phyloP scores from a whole-genome alignment of 1,140 invertebrate species.

The Euwallacea fornicatus region DNA sequence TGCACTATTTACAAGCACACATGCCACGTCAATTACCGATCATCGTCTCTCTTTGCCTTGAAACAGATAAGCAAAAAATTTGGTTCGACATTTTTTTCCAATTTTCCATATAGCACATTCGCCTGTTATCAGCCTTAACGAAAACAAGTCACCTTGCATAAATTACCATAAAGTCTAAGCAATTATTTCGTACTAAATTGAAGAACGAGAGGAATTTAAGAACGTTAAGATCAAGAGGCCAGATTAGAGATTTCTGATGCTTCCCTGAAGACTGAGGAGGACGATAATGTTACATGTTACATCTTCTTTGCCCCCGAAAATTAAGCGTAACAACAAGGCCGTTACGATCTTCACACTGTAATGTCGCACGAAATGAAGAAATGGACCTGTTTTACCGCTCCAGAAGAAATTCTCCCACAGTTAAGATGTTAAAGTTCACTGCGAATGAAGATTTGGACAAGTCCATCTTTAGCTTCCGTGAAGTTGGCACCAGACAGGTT shows the following conservation, averaged over 20 bases:
- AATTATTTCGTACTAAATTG: conserved; percentile 5
- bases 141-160: conserved; percentile 33
- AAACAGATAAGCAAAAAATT: conserved; percentile 35
- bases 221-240: neutral
- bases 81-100: conserved; percentile 17
- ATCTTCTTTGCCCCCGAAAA: conserved; percentile 8
- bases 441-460: too few species aligned
- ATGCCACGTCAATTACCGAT: conserved; percentile 22
- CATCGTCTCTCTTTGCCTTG: conserved; percentile 28
- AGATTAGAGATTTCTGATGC: neutral
- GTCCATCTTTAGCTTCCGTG: too few species aligned
- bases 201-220: neutral
- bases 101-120: conserved; percentile 16
- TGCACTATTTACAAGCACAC: neutral
- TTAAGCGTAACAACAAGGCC: conserved; percentile 25
- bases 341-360: conserved; percentile 29
- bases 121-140: conserved; percentile 6
- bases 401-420: conserved; percentile 35
- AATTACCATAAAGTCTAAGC: conserved; percentile 17
- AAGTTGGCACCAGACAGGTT: too few species aligned
- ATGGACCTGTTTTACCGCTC: conserved; percentile 34
- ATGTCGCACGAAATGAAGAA: conserved; percentile 13
- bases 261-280: too few species aligned
- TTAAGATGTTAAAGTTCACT: conserved; percentile 29
- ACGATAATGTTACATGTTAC: too few species aligned